Percentiles rank a stretch among this genome's conserved stretches.
phyloP scores from a whole-genome alignment of 2,888 invertebrate genomes.

The Pyrrhosoma nymphula region DNA sequence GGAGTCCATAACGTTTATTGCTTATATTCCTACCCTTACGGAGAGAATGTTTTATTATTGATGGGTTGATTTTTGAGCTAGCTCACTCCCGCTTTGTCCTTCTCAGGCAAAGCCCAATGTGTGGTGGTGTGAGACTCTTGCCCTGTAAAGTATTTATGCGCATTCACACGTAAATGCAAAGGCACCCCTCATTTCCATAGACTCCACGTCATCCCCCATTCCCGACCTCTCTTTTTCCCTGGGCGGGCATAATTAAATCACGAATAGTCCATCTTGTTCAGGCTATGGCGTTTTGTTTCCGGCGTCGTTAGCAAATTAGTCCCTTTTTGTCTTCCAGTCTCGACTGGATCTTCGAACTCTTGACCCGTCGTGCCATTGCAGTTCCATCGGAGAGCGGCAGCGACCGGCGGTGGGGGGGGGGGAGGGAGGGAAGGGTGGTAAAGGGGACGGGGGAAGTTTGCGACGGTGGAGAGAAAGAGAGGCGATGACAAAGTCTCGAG shows the following conservation, averaged over 20 bases:
- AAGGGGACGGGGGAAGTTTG: no score
- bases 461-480: no score
- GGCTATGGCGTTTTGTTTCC: not conserved
- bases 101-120: no score
- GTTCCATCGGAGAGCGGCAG: not conserved
- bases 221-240: not conserved
- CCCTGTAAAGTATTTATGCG: no score
- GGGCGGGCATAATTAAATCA: not conserved
- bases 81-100: no score
- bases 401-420: not conserved
- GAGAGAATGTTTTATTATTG: no score
- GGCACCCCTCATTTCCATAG: no score
- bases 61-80: no score
- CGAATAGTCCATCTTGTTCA: not conserved
- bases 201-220: not conserved
- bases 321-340: not conserved
- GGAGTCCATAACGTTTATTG: no score
- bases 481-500: not conserved
- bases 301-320: not conserved
- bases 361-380: not conserved
- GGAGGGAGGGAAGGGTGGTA: not conserved
- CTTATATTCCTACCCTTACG: no score
- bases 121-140: no score
- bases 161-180: no score
- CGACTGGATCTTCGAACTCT: not conserved